Evolutionary conservation across 2,113 vertebrate species (phyloP), one percentile per base, ranked within the genome.

Genomic region (Archilochus colubris): DNA sequence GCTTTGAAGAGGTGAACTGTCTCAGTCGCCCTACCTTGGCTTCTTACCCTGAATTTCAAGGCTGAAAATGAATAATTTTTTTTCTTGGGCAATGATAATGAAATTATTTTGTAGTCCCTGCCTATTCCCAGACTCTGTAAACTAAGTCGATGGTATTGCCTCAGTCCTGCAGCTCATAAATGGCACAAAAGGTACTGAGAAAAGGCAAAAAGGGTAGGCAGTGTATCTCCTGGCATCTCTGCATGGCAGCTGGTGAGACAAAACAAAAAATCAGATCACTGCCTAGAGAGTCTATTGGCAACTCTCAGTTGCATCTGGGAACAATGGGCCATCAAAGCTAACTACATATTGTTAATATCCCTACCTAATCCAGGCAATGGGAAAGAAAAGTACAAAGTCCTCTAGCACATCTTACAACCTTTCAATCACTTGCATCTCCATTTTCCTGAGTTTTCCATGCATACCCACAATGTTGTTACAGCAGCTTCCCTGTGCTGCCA

Each of bases 191-290:
- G 87, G 72, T 86, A 66, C 2, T 0, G 78, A 80, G 70, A 80
- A 89, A 85, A 70, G 85, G 78, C 59, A 80, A 73, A 96, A 87
- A 66, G 85, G 55, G 59, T 72, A 77, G 75, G 78, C 94, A 94
- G 75, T 89, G 91, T 93, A 92, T 97, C 93, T 72, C 94, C 91
- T 97, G 95, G 97, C 97, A 98, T 96, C 94, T 93, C 95, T 94
- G 87, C 61, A 4, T 50, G 91, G 91, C 96, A 97, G 95, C 94
- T 97, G 94, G 87, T 89, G 89, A 95, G 93, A 95, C 91, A 93
- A 94, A 95, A 94, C 86, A 94, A 91, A 89, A 89, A 73, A 89
- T 91, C 93, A 93, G 82, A 92, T 85, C 87, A 78, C 57, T 94
- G 94, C 91, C 89, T 95, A 72, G 79, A 95, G 89, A 95, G 93